These are phyloP conservation scores for Labeo rohita DNA, from an alignment of 2,113 vertebrate genomes.

Conservation along the genomic window DNA sequence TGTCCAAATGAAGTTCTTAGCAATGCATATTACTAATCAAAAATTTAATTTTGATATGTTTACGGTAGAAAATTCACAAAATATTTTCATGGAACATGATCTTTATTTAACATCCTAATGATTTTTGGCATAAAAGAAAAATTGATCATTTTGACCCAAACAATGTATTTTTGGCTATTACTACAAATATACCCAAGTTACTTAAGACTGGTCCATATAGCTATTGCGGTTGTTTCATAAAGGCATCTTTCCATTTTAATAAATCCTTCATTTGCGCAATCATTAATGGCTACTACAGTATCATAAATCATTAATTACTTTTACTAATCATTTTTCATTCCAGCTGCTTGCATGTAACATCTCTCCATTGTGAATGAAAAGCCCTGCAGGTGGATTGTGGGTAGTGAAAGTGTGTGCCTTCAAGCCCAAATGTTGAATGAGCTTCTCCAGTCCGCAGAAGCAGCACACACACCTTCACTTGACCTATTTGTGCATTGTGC, in stretches of 20 bases:
- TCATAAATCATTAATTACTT: neutral
- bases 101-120: no score
- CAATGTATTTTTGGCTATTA: no score
- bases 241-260: neutral
- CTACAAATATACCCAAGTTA: no score
- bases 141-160: no score
- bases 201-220: neutral
- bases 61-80: no score
- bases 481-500: neutral
- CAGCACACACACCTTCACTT: neutral
- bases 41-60: no score
- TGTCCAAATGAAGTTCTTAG: no score
- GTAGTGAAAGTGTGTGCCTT: neutral
- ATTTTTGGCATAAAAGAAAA: no score
- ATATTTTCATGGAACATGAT: no score
- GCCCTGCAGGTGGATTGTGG: constrained; percentile 10
- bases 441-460: neutral
- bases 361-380: neutral
- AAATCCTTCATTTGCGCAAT: neutral
- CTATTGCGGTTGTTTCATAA: neutral
- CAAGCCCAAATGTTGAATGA: neutral
- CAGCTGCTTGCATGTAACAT: neutral
- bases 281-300: neutral
- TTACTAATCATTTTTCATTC: neutral
- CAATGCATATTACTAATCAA: no score